Evolutionary conservation across 1,140 invertebrate genomes (phyloP).

Genomic region (Leptonema lineaticorne): DNA sequence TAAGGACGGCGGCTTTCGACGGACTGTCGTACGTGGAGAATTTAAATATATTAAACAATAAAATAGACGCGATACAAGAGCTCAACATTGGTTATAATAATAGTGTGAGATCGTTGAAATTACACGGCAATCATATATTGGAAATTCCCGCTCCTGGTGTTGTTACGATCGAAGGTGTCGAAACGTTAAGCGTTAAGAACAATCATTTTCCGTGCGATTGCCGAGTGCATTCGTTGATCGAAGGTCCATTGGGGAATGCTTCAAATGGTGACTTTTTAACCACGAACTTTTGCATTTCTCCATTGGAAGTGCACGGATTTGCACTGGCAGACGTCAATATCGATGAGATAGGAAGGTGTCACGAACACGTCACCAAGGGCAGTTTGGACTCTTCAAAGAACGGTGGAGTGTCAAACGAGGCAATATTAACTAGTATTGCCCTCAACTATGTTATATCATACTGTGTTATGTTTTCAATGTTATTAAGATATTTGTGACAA

Average conservation of each 20-base stretch:
- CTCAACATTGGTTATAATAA: constrained; percentile 67
- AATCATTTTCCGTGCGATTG: constrained; percentile 87
- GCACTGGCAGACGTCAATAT: constrained; percentile 60
- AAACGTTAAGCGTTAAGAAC: constrained; percentile 64
- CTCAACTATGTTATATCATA: constrained; percentile 21
- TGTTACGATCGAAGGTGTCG: constrained; percentile 66
- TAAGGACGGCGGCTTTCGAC: constrained; percentile 70
- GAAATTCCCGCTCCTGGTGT: constrained; percentile 67
- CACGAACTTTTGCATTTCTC: constrained; percentile 83
- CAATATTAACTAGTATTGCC: constrained; percentile 14
- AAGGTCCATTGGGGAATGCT: constrained; percentile 70
- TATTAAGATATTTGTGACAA: constrained; percentile 35
- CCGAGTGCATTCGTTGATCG: constrained; percentile 71
- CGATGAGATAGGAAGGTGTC: constrained; percentile 38
- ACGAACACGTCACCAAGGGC: constrained; percentile 39
- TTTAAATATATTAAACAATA: constrained; percentile 77
- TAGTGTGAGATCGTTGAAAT: constrained; percentile 65
- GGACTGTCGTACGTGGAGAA: constrained; percentile 67
- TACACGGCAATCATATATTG: constrained; percentile 79
- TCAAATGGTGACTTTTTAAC: constrained; percentile 65
- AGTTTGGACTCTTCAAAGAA: constrained; percentile 40
- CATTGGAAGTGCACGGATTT: constrained; percentile 74
- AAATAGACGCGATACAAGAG: constrained; percentile 77
- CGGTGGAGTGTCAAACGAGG: constrained; percentile 27
- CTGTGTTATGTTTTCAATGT: constrained; percentile 28